Evolutionary conservation across 1,140 invertebrate genomes (phyloP).

Genomic region (Atta cephalotes): DNA sequence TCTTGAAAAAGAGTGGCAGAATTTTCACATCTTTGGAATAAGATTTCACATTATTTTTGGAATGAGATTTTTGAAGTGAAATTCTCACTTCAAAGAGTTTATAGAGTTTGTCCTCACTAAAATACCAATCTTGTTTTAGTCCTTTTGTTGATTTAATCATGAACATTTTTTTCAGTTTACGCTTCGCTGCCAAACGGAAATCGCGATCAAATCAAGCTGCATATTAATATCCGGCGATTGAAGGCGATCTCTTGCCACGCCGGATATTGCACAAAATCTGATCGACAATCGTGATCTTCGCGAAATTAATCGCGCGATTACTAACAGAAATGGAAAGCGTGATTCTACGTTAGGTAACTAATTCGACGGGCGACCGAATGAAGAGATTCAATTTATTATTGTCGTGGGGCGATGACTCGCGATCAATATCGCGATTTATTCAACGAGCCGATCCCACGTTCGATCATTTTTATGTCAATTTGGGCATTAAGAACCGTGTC

Average conservation of each 20-base stretch:
- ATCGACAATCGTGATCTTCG: constrained; percentile 11
- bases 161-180: too few relatives aligned
- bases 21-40: too few relatives aligned
- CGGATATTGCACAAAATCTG: constrained; percentile 49
- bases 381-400: constrained; percentile 32
- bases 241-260: constrained; percentile 17
- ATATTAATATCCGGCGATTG: neutral
- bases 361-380: neutral
- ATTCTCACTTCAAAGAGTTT: too few relatives aligned
- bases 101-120: too few relatives aligned
- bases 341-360: constrained; percentile 59
- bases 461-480: neutral
- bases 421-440: neutral
- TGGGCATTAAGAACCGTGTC: neutral
- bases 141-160: too few relatives aligned
- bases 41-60: too few relatives aligned
- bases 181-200: constrained; percentile 2
- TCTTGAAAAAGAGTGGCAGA: too few relatives aligned
- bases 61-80: too few relatives aligned
- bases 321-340: constrained; percentile 75
- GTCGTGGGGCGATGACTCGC: constrained; percentile 20
- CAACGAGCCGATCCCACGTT: constrained; percentile 9
- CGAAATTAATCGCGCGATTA: constrained; percentile 68
- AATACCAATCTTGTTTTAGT: too few relatives aligned
- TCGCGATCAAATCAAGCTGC: neutral